These are phyloP conservation scores for Numenius phaeopus DNA, from an alignment of 2,797 vertebrate species.

Conservation along the genomic window DNA sequence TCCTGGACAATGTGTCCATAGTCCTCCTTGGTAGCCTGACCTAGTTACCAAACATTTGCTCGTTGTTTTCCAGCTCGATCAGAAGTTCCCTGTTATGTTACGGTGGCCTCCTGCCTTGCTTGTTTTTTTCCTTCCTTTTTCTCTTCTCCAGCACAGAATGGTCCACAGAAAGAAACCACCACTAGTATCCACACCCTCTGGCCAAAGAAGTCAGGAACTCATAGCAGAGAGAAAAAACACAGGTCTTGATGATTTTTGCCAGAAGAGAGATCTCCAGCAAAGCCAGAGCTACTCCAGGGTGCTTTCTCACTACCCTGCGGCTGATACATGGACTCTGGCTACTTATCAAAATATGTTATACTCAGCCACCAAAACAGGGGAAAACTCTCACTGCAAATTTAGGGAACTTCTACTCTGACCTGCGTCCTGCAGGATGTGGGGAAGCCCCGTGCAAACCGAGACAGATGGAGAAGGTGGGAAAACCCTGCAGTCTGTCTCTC, in stretches of 20 bases:
- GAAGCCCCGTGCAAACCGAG: neutral
- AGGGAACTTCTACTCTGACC: neutral
- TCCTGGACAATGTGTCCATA: neutral
- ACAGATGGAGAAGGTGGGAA: conserved; percentile 6
- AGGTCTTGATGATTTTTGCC: neutral
- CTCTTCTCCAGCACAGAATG: neutral
- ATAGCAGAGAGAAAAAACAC: neutral
- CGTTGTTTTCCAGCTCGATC: neutral
- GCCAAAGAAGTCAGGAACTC: neutral
- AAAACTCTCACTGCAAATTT: neutral
- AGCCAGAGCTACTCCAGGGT: neutral
- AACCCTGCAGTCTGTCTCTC: neutral
- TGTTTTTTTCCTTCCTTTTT: neutral
- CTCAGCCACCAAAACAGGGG: neutral
- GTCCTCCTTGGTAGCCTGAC: neutral
- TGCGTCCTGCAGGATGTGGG: neutral
- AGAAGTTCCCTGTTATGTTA: neutral
- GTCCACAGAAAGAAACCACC: neutral
- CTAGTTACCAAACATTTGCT: neutral
- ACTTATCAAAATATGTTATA: neutral
- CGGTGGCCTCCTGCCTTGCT: neutral
- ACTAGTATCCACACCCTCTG: neutral
- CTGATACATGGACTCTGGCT: neutral
- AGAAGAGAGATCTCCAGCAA: neutral
- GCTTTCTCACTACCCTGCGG: neutral